Percentiles rank a stretch among this genome's conserved stretches.
Evolutionary conservation across 2,113 vertebrate species (phyloP).

Genomic region (Daphoenositta chrysoptera): DNA sequence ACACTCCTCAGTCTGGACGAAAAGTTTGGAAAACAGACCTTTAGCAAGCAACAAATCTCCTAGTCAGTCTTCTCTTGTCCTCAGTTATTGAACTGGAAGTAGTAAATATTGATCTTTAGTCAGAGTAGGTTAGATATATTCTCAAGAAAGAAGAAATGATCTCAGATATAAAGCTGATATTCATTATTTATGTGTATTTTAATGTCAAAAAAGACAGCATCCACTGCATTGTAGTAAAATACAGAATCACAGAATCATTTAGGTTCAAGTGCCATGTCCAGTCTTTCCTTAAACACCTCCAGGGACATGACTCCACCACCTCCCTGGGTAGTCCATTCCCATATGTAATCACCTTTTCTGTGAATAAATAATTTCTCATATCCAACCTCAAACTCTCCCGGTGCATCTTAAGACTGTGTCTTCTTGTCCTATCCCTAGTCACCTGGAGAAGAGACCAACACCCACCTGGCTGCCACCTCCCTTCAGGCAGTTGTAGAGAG

Average conservation of each 20-base stretch:
- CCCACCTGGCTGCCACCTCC: neutral
- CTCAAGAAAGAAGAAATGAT: neutral
- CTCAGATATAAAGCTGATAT: neutral
- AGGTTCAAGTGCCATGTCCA: no score
- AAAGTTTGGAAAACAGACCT: neutral
- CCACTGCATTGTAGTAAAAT: neutral
- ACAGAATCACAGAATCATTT: neutral
- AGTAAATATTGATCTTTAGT: neutral
- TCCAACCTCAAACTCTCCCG: neutral
- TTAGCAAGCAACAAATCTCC: neutral
- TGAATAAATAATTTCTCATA: neutral
- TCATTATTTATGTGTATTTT: neutral
- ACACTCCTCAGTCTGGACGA: neutral
- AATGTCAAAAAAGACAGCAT: neutral
- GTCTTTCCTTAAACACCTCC: neutral
- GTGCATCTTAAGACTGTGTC: neutral
- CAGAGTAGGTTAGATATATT: neutral
- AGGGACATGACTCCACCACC: neutral
- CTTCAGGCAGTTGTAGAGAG: neutral
- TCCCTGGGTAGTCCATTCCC: neutral
- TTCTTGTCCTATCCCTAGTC: neutral
- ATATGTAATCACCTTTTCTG: neutral
- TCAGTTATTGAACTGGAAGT: neutral
- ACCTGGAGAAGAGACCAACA: neutral
- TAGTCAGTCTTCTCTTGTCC: neutral